Evolutionary conservation across 2,888 invertebrate species (phyloP), one percentile per base, ranked within the genome.

Genomic region (Branchellion lobata): DNA sequence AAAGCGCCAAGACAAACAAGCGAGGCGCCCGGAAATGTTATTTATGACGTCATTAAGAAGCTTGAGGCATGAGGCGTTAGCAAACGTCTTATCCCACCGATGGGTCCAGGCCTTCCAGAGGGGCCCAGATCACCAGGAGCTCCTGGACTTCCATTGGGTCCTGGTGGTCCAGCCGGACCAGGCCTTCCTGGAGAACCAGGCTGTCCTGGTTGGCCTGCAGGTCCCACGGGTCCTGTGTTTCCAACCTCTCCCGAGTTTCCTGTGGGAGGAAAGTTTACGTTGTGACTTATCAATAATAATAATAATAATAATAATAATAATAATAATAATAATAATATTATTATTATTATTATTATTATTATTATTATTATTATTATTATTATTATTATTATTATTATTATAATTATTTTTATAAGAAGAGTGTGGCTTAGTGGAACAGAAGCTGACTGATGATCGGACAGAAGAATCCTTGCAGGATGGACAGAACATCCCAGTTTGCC

Each of bases 121-220:
- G 83, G 84, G 69, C 93, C 93, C 83, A 91, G 89, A 0, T 40
- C n/a, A 18, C 81, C 81, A 68, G 47, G 0, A 53, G 90, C 90
- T 72, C 94, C 94, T 24, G 92, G 91, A 1, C 91, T 90, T 21
- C 94, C 94, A 85, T 88, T 88, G 34, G 82, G 81, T 53, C 88
- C 88, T 31, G 85, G 85, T 5, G 85, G 83, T 82, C 92, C 88
- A 51, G 24, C n/a, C 24, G 57, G 57, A 21, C 84, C 72, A 31
- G 83, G 83, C 82, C 85, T 81, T 81, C 83, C 81, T 36, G 65
- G 68, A 31, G 80, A 40, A 14, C 85, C 76, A 29, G 83, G 83
- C 82, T 85, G 81, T 80, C 83, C 81, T 24, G 73, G 40, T 40
- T 74, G 80, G 93, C 93, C 82, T 69, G 65, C 40, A 76, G 90